Evolutionary conservation across 1,140 invertebrate species (phyloP).

Genomic region (Thaumatotibia leucotreta): DNA sequence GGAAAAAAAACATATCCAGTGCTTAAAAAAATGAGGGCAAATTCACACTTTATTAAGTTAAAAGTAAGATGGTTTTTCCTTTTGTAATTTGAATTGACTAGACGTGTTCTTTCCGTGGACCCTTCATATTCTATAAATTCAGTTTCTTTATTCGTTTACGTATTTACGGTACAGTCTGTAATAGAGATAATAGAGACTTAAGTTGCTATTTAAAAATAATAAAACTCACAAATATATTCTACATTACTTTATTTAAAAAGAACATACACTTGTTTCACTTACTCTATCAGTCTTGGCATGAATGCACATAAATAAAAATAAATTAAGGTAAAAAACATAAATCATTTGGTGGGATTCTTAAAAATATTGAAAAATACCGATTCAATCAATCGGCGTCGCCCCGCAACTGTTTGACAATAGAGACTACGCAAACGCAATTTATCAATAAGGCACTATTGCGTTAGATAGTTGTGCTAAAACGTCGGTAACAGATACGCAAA

Average conservation of each 20-base stretch:
- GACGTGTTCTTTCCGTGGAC: too few species aligned
- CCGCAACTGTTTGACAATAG: background rate
- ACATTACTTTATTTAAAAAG: slow-evolving; percentile 6
- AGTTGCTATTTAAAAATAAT: background rate
- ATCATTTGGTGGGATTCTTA: slow-evolving; percentile 27
- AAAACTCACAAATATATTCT: background rate
- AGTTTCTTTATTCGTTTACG: too few species aligned
- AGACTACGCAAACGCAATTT: background rate
- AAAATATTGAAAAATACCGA: background rate
- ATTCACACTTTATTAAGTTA: too few species aligned
- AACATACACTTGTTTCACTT: slow-evolving; percentile 29
- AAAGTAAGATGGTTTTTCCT: too few species aligned
- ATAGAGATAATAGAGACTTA: too few species aligned
- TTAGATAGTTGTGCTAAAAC: background rate
- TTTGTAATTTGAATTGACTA: too few species aligned
- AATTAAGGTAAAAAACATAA: slow-evolving; percentile 29
- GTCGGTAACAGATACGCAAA: background rate
- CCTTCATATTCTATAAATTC: too few species aligned
- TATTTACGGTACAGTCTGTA: too few species aligned
- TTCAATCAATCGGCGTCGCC: background rate
- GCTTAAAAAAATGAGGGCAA: too few species aligned
- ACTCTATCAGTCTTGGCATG: slow-evolving; percentile 57
- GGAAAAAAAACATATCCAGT: too few species aligned
- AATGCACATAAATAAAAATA: slow-evolving; percentile 30
- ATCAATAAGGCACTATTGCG: background rate